These are phyloP conservation scores for Zenarchopterus dispar DNA, from an alignment of 2,797 vertebrate genomes.

Conservation along the genomic window DNA sequence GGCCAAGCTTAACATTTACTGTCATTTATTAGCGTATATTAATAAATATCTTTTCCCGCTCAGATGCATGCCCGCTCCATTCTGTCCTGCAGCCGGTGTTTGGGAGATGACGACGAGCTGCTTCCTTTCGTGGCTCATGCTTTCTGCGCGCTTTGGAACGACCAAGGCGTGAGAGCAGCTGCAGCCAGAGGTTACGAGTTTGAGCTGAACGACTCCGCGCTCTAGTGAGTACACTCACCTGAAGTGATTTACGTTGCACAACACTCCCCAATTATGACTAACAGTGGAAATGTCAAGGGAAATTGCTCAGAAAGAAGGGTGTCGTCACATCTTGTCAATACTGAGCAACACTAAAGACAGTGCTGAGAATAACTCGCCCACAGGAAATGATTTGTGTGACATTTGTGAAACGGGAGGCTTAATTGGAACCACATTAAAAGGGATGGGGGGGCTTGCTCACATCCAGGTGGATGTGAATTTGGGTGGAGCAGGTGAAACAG, in stretches of 20 bases:
- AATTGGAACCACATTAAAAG: constrained; percentile 55
- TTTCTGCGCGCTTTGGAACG: constrained; percentile 79
- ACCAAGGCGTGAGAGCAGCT: constrained; percentile 77
- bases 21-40: too few species aligned
- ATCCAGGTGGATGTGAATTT: not conserved
- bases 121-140: constrained; percentile 80
- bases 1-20: too few species aligned
- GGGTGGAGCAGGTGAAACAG: constrained; percentile 18
- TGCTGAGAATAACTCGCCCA: constrained; percentile 19
- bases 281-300: constrained; percentile 49
- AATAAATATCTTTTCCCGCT: not conserved
- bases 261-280: constrained; percentile 23
- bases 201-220: constrained; percentile 84
- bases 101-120: constrained; percentile 80
- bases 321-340: constrained; percentile 29
- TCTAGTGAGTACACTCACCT: constrained; percentile 80
- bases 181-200: constrained; percentile 79
- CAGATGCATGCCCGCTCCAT: constrained; percentile 79
- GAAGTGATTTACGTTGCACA: constrained; percentile 12
- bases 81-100: constrained; percentile 80
- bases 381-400: constrained; percentile 61
- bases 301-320: constrained; percentile 30
- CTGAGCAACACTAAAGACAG: constrained; percentile 16
- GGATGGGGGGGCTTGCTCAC: too few species aligned
- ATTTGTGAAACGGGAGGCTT: constrained; percentile 46